A percentile compares a stretch with the other conserved stretches of the same genome.
These are phyloP conservation scores for Pteronotus mesoamericanus DNA, from an alignment of 2,797 vertebrate species.

Conservation along the genomic window DNA sequence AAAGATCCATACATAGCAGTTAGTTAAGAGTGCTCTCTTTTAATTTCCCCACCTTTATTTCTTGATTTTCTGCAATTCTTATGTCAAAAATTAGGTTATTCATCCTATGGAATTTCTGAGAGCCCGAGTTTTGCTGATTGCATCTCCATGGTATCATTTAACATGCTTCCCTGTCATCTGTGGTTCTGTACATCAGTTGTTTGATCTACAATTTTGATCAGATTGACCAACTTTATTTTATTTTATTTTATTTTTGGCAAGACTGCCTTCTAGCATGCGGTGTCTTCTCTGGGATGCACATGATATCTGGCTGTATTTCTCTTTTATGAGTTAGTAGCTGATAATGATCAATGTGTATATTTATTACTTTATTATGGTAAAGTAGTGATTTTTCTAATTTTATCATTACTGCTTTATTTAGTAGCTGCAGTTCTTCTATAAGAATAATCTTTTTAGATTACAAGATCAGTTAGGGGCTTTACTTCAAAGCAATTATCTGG, in stretches of 20 bases:
- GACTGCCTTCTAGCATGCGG: no score
- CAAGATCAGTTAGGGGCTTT: neutral
- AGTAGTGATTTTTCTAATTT: neutral
- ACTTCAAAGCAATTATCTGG: neutral
- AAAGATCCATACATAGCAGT: neutral
- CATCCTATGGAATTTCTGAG: neutral
- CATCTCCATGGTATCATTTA: neutral
- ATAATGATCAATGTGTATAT: neutral
- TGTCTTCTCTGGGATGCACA: neutral
- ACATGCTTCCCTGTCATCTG: neutral
- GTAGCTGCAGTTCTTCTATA: neutral
- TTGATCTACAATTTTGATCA: neutral
- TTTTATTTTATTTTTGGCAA: neutral
- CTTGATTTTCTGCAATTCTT: neutral
- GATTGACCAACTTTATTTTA: neutral
- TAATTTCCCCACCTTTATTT: neutral
- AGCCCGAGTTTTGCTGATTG: neutral
- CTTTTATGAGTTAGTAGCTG: neutral
- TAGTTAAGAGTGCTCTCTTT: neutral
- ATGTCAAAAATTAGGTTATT: neutral
- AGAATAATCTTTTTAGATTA: neutral
- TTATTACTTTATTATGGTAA: neutral
- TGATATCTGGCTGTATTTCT: neutral
- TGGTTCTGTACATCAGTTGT: neutral
- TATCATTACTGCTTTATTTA: neutral